Conservation (phyloP, 1,140 invertebrate genomes). For the Brachionus angularis region DNA sequence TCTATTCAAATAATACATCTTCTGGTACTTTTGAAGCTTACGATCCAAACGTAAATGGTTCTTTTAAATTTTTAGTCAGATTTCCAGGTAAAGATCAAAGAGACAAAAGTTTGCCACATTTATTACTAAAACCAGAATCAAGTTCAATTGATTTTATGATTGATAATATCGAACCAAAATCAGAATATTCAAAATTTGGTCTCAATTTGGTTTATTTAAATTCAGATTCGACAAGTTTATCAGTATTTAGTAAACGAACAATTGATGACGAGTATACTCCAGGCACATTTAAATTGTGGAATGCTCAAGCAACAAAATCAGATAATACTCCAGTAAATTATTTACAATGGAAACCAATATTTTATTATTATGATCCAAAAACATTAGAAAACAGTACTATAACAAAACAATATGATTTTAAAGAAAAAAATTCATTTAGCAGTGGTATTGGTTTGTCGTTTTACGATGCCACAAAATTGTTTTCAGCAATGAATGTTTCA, state of each 20-base stretch:
- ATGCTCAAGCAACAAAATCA: neutral
- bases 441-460: conserved; percentile 19
- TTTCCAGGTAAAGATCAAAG: conserved; percentile 9
- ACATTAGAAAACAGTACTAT: conserved; percentile 42
- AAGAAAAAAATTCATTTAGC: neutral
- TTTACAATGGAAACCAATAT: conserved; percentile 41
- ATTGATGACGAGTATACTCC: conserved; percentile 41
- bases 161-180: conserved; percentile 12
- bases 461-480: neutral
- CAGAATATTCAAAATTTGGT: conserved; percentile 36
- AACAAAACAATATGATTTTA: conserved; percentile 23
- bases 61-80: conserved; percentile 13
- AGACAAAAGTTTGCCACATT: conserved; percentile 14
- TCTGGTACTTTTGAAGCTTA: neutral
- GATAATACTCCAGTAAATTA: neutral
- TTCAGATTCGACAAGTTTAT: neutral
- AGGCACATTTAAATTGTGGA: conserved; percentile 35
- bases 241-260: neutral
- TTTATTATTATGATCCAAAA: conserved; percentile 32
- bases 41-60: neutral
- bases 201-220: neutral
- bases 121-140: conserved; percentile 12
- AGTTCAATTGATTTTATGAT: conserved; percentile 37
- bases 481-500: conserved; percentile 35
- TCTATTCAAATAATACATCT: neutral